A percentile compares a stretch with the other conserved stretches of the same genome.
Evolutionary conservation across 2,797 vertebrate species (phyloP).

Genomic region (Octomys mimax): DNA sequence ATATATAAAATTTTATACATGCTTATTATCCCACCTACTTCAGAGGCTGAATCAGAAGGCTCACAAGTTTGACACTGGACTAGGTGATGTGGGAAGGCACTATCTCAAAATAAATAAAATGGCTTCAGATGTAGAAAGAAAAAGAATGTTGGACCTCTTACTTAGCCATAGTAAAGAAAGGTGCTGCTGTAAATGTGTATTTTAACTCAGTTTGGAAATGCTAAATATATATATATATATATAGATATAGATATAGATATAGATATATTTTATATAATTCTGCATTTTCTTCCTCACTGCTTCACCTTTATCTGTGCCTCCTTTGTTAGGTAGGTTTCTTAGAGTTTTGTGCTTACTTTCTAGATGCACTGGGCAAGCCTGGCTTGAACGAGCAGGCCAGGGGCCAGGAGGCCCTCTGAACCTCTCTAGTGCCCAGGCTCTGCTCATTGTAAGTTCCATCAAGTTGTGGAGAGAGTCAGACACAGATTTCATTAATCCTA

Average conservation of each 20-base stretch:
- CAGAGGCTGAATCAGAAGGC: background rate
- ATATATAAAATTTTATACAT: background rate
- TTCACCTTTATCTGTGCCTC: background rate
- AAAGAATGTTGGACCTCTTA: background rate
- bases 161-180: background rate
- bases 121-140: background rate
- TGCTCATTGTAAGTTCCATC: conserved; percentile 72
- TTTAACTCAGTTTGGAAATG: background rate
- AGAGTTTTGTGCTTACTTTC: conserved; percentile 67
- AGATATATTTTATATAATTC: background rate
- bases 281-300: background rate
- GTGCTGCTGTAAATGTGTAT: background rate
- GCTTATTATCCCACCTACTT: background rate
- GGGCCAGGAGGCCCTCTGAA: conserved; percentile 78
- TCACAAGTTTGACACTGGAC: background rate
- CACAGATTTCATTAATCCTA: conserved; percentile 87
- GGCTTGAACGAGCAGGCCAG: conserved; percentile 74
- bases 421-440: conserved; percentile 66
- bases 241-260: background rate
- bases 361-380: conserved; percentile 68
- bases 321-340: conserved; percentile 51
- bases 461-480: conserved; percentile 80
- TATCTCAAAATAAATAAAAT: background rate
- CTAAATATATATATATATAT: background rate
- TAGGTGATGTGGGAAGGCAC: background rate